Base-by-base conservation (phyloP, 2,113 vertebrate species). In the Martes martes region DNA sequence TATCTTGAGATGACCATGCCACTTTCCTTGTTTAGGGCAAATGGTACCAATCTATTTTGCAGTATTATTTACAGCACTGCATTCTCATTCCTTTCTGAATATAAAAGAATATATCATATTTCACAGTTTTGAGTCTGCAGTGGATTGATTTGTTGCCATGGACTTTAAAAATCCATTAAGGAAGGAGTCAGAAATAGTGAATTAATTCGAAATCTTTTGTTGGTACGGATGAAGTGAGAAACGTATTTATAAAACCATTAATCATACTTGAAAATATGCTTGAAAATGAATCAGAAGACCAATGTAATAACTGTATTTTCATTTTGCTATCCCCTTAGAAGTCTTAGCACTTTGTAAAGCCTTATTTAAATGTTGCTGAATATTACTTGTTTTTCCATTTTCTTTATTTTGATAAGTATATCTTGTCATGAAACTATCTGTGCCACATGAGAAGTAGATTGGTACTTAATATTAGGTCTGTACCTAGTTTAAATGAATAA, bases 111-210 rank as follows among this genome's bases (percentile, higher is more conserved):
- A 82, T 61, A 81, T 96, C 45, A 36, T 97, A 93, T 4, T 1
- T 82, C 83, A 94, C 28, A 95, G 94, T 88, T 94, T 67, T 95
- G 74, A 98, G 74, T 96, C 96, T 94, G 36, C 26, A 61, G 88
- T 97, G 96, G 98, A 98, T 98, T 98, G 98, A 98, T 98, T 96
- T 98, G 96, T 98, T 98, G 98, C 97, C 97, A 67, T 83, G 94
- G 98, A 98, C 98, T 98, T 98, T 98, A 98, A 98, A 98, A 98
- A 97, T 96, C 97, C 97, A 98, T 98, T 98, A 98, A 96, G 92
- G 85, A 97, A 96, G 87, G 59, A 98, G 96, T 92, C 96, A 97
- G 98, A 97, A 97, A 98, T 98, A 98, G 97, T 94, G 97, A 97
- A 98, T 99, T 99, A 98, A 98, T 98, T 98, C 98, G 88, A 94